phyloP scores from a whole-genome alignment of 2,888 invertebrate genomes.

The Argynnis bischoffii region DNA sequence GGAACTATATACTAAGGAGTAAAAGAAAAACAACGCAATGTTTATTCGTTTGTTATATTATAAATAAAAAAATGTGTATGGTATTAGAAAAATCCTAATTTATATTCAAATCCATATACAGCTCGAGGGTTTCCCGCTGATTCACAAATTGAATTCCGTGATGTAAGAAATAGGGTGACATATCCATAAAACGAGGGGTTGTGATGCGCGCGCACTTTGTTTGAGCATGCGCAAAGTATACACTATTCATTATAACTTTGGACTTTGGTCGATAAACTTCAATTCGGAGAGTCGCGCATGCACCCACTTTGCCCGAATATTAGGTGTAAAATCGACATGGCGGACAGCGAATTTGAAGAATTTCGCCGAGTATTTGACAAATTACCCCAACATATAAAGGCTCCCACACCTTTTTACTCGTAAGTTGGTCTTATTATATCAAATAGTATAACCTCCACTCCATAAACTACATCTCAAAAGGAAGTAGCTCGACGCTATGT shows the following conservation, averaged over 20 bases:
- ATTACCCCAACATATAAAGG: constrained; percentile 89
- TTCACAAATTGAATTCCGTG: constrained; percentile 51
- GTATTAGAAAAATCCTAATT: neutral
- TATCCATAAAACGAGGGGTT: constrained; percentile 46
- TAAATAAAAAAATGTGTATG: too few relatives aligned
- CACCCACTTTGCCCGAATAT: constrained; percentile 80
- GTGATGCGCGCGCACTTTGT: constrained; percentile 51
- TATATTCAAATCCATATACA: constrained; percentile 5
- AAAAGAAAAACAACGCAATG: too few relatives aligned
- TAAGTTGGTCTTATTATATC: constrained; percentile 80
- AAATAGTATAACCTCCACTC: constrained; percentile 3
- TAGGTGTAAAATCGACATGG: constrained; percentile 90
- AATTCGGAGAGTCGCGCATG: constrained; percentile 56
- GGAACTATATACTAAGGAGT: too few relatives aligned
- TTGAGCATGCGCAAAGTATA: constrained; percentile 50
- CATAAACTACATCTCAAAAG: too few relatives aligned
- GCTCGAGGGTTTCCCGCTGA: constrained; percentile 54
- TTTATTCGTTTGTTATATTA: too few relatives aligned
- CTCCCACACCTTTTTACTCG: constrained; percentile 93
- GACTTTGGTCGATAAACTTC: constrained; percentile 63
- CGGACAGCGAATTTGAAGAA: constrained; percentile 96
- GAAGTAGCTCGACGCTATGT: neutral
- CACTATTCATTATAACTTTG: constrained; percentile 41
- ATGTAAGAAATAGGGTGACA: constrained; percentile 46
- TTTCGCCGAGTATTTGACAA: constrained; percentile 93